Conservation (phyloP, 2,888 invertebrate genomes). For the Ophioninae sp. region DNA sequence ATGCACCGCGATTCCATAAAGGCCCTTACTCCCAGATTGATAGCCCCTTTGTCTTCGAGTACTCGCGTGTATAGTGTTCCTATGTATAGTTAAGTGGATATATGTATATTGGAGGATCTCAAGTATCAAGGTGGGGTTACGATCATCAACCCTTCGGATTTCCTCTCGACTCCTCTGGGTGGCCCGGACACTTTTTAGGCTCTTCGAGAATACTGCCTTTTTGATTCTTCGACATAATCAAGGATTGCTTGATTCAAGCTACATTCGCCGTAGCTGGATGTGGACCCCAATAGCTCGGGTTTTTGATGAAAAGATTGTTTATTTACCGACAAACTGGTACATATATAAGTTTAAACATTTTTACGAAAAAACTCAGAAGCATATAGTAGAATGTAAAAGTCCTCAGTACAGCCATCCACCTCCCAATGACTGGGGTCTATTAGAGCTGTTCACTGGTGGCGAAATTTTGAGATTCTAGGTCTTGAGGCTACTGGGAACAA, state of each 20-base stretch:
- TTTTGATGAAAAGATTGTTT: too few relatives aligned
- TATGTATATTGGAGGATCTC: conserved; percentile 63
- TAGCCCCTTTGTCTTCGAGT: conserved; percentile 63
- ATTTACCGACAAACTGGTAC: too few relatives aligned
- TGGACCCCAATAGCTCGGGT: too few relatives aligned
- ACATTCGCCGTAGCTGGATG: too few relatives aligned
- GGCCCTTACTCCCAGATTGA: conserved; percentile 65
- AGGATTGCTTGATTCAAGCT: too few relatives aligned
- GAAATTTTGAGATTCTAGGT: not conserved
- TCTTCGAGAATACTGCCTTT: too few relatives aligned
- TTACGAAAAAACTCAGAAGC: too few relatives aligned
- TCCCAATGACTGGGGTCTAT: too few relatives aligned
- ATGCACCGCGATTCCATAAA: conserved; percentile 64
- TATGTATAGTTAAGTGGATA: not conserved
- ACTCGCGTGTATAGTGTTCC: not conserved
- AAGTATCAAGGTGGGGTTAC: conserved; percentile 43
- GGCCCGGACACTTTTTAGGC: not conserved
- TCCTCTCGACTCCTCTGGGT: not conserved
- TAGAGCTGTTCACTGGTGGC: not conserved
- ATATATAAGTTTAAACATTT: too few relatives aligned
- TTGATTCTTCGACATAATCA: too few relatives aligned
- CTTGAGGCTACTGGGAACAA: not conserved
- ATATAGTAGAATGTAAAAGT: too few relatives aligned
- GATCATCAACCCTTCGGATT: conserved; percentile 23
- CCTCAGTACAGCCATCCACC: too few relatives aligned